Evolutionary conservation across 1,140 invertebrate genomes (phyloP).

Genomic region (Cotesia glomerata): DNA sequence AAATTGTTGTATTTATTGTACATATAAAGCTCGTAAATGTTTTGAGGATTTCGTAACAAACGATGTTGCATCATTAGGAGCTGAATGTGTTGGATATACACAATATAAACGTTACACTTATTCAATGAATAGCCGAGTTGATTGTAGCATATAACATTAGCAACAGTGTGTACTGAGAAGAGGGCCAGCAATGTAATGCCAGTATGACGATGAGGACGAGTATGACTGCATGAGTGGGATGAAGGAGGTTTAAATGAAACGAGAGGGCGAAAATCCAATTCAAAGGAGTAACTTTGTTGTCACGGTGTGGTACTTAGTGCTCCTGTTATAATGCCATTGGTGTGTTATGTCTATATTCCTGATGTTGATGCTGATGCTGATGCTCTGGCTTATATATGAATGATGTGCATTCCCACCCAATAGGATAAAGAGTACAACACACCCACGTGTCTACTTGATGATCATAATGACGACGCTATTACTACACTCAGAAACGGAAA

Average conservation of each 20-base stretch:
- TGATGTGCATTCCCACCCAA: not conserved
- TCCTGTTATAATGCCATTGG: not conserved
- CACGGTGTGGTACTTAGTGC: too few relatives aligned
- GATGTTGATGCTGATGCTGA: not conserved
- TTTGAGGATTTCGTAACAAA: too few relatives aligned
- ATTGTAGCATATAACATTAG: conserved; percentile 31
- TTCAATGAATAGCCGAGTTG: conserved; percentile 45
- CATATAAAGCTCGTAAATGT: too few relatives aligned
- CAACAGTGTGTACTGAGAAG: too few relatives aligned
- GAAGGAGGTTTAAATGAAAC: not conserved
- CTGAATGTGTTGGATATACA: not conserved
- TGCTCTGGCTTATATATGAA: not conserved
- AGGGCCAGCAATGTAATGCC: too few relatives aligned
- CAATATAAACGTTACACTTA: conserved; percentile 45
- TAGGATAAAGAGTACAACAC: conserved; percentile 4
- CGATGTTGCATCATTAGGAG: not conserved
- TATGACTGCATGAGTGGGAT: not conserved
- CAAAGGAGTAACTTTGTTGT: not conserved
- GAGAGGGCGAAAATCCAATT: not conserved
- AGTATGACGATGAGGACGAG: not conserved
- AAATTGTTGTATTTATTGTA: too few relatives aligned
- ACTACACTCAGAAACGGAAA: too few relatives aligned
- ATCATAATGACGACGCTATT: too few relatives aligned
- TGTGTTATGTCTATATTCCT: not conserved
- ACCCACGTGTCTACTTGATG: not conserved